Conservation (phyloP, 2,113 vertebrate species). For the Willisornis vidua region DNA sequence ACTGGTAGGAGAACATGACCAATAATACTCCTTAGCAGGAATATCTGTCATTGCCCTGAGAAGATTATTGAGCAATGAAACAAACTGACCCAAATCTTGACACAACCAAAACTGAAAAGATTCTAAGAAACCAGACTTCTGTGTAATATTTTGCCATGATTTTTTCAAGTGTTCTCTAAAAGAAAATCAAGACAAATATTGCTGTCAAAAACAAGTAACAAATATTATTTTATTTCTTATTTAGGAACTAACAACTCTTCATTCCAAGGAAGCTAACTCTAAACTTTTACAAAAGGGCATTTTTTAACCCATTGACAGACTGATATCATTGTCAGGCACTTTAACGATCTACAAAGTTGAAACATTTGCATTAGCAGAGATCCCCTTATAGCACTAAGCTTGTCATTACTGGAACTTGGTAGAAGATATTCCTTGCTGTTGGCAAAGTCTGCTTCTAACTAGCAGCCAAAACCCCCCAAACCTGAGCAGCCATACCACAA, state of each 20-base stretch:
- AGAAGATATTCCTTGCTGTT: neutral
- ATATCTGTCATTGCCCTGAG: neutral
- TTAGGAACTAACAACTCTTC: neutral
- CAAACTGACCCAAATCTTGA: neutral
- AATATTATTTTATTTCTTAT: neutral
- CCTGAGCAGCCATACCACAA: neutral
- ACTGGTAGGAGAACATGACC: neutral
- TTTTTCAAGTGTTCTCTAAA: neutral
- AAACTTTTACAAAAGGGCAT: neutral
- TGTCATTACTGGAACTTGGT: fast-evolving
- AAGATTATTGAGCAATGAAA: neutral
- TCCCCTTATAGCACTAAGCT: neutral
- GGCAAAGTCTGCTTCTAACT: neutral
- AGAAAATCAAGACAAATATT: neutral
- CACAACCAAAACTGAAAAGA: neutral
- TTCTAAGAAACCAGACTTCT: neutral
- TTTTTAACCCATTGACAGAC: neutral
- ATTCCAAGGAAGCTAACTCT: neutral
- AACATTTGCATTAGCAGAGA: neutral
- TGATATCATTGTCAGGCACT: neutral
- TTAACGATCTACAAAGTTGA: neutral
- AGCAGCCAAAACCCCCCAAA: neutral
- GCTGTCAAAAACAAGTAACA: neutral
- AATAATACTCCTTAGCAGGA: neutral
- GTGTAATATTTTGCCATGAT: neutral